phyloP scores from a whole-genome alignment of 2,888 invertebrate species.

The Drosophila macrothrix region DNA sequence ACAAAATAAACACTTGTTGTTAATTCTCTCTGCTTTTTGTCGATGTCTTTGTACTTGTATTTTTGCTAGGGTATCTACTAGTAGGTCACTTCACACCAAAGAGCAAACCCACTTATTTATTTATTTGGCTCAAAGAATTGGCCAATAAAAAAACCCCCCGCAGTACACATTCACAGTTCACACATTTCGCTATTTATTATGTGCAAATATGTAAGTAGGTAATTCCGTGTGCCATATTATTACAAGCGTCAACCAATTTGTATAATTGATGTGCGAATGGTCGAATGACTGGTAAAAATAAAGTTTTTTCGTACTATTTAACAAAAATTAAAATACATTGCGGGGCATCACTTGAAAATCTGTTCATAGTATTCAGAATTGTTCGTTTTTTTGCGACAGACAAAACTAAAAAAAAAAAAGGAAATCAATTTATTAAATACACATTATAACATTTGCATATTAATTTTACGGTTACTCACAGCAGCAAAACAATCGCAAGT shows the following conservation, averaged over 20 bases:
- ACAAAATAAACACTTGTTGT: slow-evolving; percentile 8
- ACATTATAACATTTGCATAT: background rate
- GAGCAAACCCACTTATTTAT: background rate
- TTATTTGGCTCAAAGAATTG: background rate
- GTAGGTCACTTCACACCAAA: background rate
- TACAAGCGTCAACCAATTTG: slow-evolving; percentile 19
- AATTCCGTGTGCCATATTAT: background rate
- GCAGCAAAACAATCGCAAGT: slow-evolving; percentile 63
- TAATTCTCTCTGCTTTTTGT: background rate
- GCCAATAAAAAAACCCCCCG: slow-evolving; percentile 20
- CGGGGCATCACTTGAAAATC: slow-evolving; percentile 54
- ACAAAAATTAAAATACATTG: background rate
- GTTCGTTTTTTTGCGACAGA: slow-evolving; percentile 60
- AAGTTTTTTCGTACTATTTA: background rate
- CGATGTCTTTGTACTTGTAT: background rate
- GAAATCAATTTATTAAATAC: slow-evolving; percentile 6
- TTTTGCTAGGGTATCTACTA: background rate
- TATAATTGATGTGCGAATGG: slow-evolving; percentile 46
- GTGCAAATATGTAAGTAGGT: slow-evolving; percentile 25
- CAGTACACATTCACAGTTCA: slow-evolving; percentile 14
- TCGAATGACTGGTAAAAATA: slow-evolving; percentile 10
- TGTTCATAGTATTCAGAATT: slow-evolving; percentile 59
- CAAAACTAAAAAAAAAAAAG: slow-evolving; percentile 57
- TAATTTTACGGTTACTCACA: slow-evolving; percentile 59
- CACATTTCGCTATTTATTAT: slow-evolving; percentile 34